Percentiles rank a stretch among this genome's conserved stretches.
phyloP scores from a whole-genome alignment of 2,113 vertebrate genomes.

The Gambusia affinis region DNA sequence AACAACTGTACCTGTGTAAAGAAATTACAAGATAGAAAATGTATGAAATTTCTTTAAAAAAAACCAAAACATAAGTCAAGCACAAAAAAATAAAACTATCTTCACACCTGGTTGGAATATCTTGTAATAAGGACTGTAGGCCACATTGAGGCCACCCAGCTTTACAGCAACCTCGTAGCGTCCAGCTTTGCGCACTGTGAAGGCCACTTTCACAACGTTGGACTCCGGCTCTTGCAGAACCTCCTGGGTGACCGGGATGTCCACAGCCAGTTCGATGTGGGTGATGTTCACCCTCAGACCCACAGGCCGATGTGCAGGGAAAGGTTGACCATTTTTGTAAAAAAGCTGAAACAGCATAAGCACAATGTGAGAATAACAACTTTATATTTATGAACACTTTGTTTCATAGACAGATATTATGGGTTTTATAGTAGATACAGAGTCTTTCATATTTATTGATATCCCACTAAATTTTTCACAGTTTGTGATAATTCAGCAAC shows the following conservation, averaged over 20 bases:
- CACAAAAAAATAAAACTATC: background rate
- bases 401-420: background rate
- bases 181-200: slow-evolving; percentile 96
- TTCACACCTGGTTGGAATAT: slow-evolving; percentile 94
- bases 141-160: slow-evolving; percentile 93
- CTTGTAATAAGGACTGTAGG: slow-evolving; percentile 97
- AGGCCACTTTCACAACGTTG: slow-evolving; percentile 94
- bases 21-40: background rate
- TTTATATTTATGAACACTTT: background rate
- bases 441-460: background rate
- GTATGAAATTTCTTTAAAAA: background rate
- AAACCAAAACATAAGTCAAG: background rate
- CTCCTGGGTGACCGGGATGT: slow-evolving; percentile 96
- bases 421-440: background rate
- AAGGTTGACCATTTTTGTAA: slow-evolving; percentile 97
- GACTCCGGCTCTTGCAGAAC: slow-evolving; percentile 92
- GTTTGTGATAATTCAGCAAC: background rate
- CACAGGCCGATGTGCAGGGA: slow-evolving; percentile 90
- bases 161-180: slow-evolving; percentile 95
- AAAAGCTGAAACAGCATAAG: slow-evolving; percentile 83
- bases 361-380: background rate
- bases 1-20: slow-evolving; percentile 89
- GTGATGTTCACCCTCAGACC: slow-evolving; percentile 94
- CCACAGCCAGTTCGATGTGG: slow-evolving; percentile 93
- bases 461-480: background rate